These are phyloP conservation scores for Netelia melanura DNA, from an alignment of 2,888 invertebrate species.

Conservation along the genomic window DNA sequence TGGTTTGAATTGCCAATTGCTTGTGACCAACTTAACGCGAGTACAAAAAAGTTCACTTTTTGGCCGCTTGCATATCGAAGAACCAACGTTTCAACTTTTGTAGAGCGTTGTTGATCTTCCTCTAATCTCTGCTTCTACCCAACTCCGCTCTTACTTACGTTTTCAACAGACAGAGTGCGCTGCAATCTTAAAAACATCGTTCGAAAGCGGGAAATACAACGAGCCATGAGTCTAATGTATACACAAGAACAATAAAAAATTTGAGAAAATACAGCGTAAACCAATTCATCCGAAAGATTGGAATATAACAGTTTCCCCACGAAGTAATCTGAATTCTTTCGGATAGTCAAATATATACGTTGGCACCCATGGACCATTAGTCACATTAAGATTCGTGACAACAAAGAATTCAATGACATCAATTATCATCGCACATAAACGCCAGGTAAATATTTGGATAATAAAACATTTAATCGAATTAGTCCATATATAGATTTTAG, in stretches of 20 bases:
- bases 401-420: constrained; percentile 5
- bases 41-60: too few species aligned
- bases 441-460: background rate
- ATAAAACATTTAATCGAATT: constrained; percentile 1
- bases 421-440: background rate
- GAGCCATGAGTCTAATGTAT: background rate
- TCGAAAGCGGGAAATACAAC: background rate
- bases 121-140: background rate
- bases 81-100: too few species aligned
- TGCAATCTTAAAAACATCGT: background rate
- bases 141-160: background rate
- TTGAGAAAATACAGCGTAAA: too few species aligned
- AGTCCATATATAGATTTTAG: constrained; percentile 19
- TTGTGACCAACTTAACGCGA: too few species aligned
- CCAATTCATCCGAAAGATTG: too few species aligned
- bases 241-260: background rate
- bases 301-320: too few species aligned
- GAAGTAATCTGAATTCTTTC: too few species aligned
- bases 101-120: too few species aligned
- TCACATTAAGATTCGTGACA: background rate
- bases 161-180: background rate
- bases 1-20: too few species aligned
- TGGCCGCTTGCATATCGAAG: too few species aligned
- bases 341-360: too few species aligned
- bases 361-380: background rate